Percentiles rank a stretch among this genome's conserved stretches.
Conservation (phyloP, 1,140 invertebrate genomes). For the Leptinotarsa lineolata region DNA sequence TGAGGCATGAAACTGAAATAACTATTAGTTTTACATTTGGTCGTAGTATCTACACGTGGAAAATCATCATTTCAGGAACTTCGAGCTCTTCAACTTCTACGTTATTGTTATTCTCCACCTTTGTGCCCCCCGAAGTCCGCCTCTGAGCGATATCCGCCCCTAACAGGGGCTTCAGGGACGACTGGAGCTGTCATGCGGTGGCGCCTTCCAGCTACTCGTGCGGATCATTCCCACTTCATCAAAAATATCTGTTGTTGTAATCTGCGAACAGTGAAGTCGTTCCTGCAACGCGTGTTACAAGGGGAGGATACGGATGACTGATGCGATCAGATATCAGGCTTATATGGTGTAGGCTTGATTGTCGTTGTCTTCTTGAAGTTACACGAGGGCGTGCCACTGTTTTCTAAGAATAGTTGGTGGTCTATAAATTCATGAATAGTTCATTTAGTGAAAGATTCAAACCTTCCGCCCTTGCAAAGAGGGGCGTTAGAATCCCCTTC, state of each 20-base stretch:
- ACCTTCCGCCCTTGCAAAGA: too few relatives aligned
- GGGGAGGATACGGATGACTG: neutral
- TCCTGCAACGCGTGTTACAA: neutral
- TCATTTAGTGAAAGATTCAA: too few relatives aligned
- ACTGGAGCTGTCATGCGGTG: conserved; percentile 36
- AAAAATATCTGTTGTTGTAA: conserved; percentile 36
- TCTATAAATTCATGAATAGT: too few relatives aligned
- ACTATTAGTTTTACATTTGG: too few relatives aligned
- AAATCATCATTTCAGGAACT: too few relatives aligned
- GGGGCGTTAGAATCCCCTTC: too few relatives aligned
- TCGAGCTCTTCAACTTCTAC: too few relatives aligned
- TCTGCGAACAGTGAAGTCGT: conserved; percentile 15
- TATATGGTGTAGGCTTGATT: neutral
- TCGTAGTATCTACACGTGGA: too few relatives aligned
- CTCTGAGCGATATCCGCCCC: neutral
- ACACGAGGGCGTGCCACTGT: too few relatives aligned
- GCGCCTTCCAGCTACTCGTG: conserved; percentile 37
- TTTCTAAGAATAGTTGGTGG: too few relatives aligned
- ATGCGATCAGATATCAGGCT: neutral
- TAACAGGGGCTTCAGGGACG: neutral
- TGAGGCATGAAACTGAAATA: too few relatives aligned
- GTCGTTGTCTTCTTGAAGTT: neutral
- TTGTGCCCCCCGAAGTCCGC: neutral
- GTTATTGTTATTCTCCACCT: too few relatives aligned
- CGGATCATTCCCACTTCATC: conserved; percentile 41